Evolutionary conservation across 2,797 vertebrate genomes (phyloP).

Genomic region (Erpetoichthys calabaricus): DNA sequence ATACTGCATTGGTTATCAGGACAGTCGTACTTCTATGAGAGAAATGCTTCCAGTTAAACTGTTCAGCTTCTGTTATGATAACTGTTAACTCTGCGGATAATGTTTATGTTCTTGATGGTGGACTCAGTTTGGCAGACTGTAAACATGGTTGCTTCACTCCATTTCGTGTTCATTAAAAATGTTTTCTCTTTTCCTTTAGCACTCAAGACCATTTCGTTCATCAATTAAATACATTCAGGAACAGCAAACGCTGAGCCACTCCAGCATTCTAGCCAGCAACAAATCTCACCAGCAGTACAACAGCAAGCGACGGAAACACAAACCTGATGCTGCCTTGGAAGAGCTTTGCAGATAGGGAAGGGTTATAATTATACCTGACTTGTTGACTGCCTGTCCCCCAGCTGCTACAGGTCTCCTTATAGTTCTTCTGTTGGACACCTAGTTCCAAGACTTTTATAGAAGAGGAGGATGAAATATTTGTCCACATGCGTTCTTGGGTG

Average conservation of each 20-base stretch:
- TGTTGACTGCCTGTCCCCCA: conserved; percentile 24
- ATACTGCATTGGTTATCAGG: no score
- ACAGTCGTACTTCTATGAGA: no score
- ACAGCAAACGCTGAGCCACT: conserved; percentile 62
- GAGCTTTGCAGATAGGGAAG: conserved; percentile 84
- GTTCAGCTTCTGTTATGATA: no score
- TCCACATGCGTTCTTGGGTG: neutral
- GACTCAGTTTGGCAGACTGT: no score
- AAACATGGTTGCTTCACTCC: no score
- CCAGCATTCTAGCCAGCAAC: conserved; percentile 55
- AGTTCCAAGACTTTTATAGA: conserved; percentile 25
- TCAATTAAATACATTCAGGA: conserved; percentile 72
- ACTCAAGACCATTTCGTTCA: conserved; percentile 62
- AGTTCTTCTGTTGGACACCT: conserved; percentile 19
- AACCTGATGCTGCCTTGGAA: conserved; percentile 69
- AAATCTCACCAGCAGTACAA: conserved; percentile 76
- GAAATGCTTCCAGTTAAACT: no score
- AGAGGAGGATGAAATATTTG: no score
- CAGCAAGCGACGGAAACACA: conserved; percentile 90
- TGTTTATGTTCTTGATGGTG: no score
- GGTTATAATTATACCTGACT: conserved; percentile 19
- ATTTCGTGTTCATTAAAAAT: no score
- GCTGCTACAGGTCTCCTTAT: conserved; percentile 37
- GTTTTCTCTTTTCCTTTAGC: conserved; percentile 37
- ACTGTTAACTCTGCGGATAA: no score